Percentiles rank a stretch among this genome's conserved stretches.
These are phyloP conservation scores for Heterodera filipjevi DNA, from an alignment of 2,888 invertebrate species.

Conservation along the genomic window DNA sequence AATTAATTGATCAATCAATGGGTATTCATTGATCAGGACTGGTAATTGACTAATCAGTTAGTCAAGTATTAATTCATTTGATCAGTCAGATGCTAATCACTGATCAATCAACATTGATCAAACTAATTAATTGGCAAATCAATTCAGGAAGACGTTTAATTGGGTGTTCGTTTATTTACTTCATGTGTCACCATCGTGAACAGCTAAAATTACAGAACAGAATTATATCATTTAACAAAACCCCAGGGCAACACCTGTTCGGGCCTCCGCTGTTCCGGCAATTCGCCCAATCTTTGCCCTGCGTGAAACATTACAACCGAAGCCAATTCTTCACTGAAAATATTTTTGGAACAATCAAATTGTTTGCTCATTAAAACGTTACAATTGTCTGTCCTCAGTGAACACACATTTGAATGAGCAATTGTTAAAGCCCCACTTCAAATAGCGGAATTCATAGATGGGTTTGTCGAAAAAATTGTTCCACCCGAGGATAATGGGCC, in stretches of 20 bases:
- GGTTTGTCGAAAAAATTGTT: background rate
- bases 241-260: background rate
- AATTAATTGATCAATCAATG: no score
- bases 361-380: no score
- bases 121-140: no score
- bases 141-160: background rate
- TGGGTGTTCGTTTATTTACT: background rate
- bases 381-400: slow-evolving; percentile 3
- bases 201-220: background rate
- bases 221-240: background rate
- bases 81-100: no score
- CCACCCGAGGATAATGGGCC: background rate
- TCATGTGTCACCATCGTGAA: background rate
- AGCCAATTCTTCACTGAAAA: background rate
- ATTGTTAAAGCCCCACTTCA: background rate
- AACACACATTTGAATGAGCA: background rate
- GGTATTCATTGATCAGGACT: no score
- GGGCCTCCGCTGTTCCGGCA: background rate
- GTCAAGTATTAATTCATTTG: no score
- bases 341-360: no score
- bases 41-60: no score
- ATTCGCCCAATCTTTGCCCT: background rate
- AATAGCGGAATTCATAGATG: background rate
- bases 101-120: no score
- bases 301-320: background rate